Evolutionary conservation across 2,888 invertebrate genomes (phyloP).

Genomic region (Melanotus villosus): DNA sequence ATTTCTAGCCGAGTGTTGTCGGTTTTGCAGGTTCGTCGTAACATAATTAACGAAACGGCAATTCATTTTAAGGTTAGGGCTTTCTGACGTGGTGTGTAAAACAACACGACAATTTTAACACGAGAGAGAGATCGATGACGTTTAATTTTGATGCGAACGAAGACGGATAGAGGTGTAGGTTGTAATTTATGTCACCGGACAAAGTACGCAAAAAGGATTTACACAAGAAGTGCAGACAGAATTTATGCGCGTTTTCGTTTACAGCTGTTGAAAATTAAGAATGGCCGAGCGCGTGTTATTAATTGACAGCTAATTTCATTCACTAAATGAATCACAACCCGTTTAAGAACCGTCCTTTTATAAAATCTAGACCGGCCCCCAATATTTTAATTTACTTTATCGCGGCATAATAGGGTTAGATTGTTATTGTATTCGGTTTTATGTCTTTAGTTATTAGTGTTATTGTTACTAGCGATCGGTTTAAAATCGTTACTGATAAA

Average conservation of each 20-base stretch:
- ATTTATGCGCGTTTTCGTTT: constrained; percentile 39
- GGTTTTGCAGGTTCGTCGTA: constrained; percentile 21
- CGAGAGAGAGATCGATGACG: constrained; percentile 24
- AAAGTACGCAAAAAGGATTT: constrained; percentile 38
- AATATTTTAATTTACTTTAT: constrained; percentile 23
- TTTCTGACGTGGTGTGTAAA: constrained; percentile 19
- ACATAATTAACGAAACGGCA: constrained; percentile 30
- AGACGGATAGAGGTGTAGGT: constrained; percentile 30
- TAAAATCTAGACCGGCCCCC: not conserved
- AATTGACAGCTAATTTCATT: constrained; percentile 37
- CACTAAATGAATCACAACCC: constrained; percentile 28
- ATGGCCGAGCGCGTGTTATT: constrained; percentile 11
- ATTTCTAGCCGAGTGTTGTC: constrained; percentile 5
- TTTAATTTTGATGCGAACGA: constrained; percentile 24
- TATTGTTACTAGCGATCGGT: constrained; percentile 19
- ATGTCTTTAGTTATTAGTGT: constrained; percentile 17
- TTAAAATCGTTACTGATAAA: constrained; percentile 34
- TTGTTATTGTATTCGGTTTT: constrained; percentile 15
- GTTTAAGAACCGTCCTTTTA: not conserved
- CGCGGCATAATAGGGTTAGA: constrained; percentile 15
- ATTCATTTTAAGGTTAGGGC: constrained; percentile 8
- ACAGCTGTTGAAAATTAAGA: constrained; percentile 34
- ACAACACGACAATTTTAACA: constrained; percentile 19
- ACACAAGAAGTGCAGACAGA: constrained; percentile 38
- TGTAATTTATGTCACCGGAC: constrained; percentile 39